Conservation (phyloP, 2,888 invertebrate genomes). For the Aspidapion aeneum region DNA sequence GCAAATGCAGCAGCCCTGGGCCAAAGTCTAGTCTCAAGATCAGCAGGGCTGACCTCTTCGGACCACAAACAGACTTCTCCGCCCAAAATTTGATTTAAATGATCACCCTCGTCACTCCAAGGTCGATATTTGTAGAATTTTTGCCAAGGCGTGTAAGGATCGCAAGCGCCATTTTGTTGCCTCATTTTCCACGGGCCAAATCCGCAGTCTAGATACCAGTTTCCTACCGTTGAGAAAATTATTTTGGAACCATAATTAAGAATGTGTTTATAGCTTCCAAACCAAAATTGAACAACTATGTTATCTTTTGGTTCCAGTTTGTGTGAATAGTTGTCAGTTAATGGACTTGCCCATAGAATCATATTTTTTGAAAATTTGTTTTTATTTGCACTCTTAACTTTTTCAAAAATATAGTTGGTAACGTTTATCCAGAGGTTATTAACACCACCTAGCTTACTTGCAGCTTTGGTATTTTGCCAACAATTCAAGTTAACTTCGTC, state of each 20-base stretch:
- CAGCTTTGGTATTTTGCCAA: conserved; percentile 53
- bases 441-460: conserved; percentile 54
- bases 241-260: conserved; percentile 69
- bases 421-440: conserved; percentile 71
- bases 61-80: conserved; percentile 81
- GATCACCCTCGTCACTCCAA: conserved; percentile 52
- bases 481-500: conserved; percentile 75
- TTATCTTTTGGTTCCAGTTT: conserved; percentile 38
- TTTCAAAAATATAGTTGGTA: conserved; percentile 57
- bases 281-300: conserved; percentile 74
- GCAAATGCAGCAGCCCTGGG: conserved; percentile 75
- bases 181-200: conserved; percentile 78
- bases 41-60: conserved; percentile 70
- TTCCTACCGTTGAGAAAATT: conserved; percentile 77
- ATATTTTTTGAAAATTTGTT: conserved; percentile 52
- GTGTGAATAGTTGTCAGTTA: conserved; percentile 52
- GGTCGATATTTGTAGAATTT: conserved; percentile 77
- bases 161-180: conserved; percentile 70
- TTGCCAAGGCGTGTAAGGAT: conserved; percentile 82
- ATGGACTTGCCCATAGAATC: conserved; percentile 71
- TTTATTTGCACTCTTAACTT: conserved; percentile 57
- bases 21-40: conserved; percentile 75
- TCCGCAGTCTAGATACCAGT: conserved; percentile 84
- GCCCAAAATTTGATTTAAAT: conserved; percentile 53
- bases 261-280: conserved; percentile 66